phyloP scores from a whole-genome alignment of 2,113 vertebrate genomes.

The Alethe diademata region DNA sequence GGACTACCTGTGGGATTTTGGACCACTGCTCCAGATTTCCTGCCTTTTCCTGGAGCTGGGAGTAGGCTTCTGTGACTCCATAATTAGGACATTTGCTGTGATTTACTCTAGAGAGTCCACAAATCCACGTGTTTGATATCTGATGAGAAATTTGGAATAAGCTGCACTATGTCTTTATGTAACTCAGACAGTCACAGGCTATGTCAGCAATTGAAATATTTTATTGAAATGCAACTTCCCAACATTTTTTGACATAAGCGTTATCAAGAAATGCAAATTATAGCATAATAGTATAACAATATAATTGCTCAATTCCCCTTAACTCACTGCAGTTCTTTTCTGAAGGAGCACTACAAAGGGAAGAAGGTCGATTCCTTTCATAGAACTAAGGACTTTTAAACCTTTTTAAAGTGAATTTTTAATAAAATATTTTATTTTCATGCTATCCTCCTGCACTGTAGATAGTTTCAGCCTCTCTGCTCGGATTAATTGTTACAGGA shows the following conservation, averaged over 20 bases:
- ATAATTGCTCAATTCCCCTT: constrained; percentile 3
- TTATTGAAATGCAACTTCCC: constrained; percentile 37
- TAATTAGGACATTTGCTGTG: background rate
- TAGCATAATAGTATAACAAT: background rate
- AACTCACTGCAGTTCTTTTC: background rate
- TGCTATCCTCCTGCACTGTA: background rate
- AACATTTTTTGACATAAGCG: background rate
- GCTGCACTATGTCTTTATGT: background rate
- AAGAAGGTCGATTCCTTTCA: background rate
- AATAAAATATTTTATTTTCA: constrained; percentile 23
- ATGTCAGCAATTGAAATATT: background rate
- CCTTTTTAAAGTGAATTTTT: background rate
- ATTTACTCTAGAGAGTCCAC: background rate
- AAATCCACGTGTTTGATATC: background rate
- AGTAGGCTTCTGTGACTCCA: background rate
- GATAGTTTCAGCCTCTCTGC: background rate
- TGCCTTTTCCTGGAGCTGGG: background rate
- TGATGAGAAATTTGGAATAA: background rate
- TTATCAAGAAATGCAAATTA: constrained; percentile 39
- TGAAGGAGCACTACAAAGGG: background rate
- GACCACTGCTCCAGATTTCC: background rate
- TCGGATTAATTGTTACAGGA: constrained; percentile 33
- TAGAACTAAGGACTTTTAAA: background rate
- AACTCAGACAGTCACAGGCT: background rate
- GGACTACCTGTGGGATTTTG: background rate